A percentile compares a stretch with the other conserved stretches of the same genome.
These are phyloP conservation scores for Ypsolopha sequella DNA, from an alignment of 2,888 invertebrate genomes.

Conservation along the genomic window DNA sequence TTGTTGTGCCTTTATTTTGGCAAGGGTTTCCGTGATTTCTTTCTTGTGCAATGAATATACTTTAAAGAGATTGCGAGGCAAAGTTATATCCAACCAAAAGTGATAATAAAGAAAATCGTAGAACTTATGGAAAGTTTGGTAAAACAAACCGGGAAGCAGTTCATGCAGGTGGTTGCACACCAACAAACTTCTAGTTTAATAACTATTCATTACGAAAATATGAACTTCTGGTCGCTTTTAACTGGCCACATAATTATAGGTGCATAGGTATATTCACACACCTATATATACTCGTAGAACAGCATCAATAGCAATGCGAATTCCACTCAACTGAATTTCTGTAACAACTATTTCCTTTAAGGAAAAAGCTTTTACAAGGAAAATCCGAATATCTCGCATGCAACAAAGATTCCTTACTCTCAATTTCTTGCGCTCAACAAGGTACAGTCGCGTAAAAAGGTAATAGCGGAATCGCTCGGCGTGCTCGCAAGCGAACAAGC, in stretches of 20 bases:
- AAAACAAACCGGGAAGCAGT: conserved; percentile 18
- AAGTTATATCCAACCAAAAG: too few relatives aligned
- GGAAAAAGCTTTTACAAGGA: background rate
- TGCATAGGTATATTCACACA: too few relatives aligned
- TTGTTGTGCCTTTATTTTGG: conserved; percentile 49
- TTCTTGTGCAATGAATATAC: background rate
- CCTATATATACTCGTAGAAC: too few relatives aligned
- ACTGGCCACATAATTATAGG: too few relatives aligned
- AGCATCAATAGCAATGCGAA: too few relatives aligned
- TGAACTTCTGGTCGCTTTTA: too few relatives aligned
- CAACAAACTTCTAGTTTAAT: conserved; percentile 54
- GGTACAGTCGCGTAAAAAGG: conserved; percentile 25
- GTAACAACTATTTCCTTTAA: conserved; percentile 21
- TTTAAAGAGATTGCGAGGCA: background rate
- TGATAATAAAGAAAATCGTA: background rate
- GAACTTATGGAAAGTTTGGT: background rate
- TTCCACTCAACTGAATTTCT: too few relatives aligned
- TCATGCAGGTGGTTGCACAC: conserved; percentile 44
- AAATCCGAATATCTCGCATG: background rate
- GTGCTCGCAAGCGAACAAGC: conserved; percentile 44
- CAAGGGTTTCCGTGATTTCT: background rate
- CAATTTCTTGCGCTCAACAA: conserved; percentile 10
- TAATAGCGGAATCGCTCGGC: conserved; percentile 41
- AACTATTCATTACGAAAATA: conserved; percentile 58
- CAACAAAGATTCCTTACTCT: conserved; percentile 2